Evolutionary conservation across 2,113 vertebrate species (phyloP).

Genomic region (Menidia beryllina): DNA sequence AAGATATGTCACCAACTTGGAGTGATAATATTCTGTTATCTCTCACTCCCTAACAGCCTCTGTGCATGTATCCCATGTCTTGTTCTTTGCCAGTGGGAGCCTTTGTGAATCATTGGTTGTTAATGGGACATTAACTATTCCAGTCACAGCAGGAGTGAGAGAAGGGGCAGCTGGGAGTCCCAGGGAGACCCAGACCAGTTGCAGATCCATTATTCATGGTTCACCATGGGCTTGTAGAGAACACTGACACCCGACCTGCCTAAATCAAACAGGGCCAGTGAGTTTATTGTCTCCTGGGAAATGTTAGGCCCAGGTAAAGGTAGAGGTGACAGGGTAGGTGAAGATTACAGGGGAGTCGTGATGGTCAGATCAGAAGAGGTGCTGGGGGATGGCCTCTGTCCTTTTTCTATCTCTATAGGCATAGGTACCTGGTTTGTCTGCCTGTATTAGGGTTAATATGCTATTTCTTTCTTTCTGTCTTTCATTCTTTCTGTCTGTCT

Average conservation of each 20-base stretch:
- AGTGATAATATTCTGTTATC: not conserved
- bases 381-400: slow-evolving; percentile 13
- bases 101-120: slow-evolving; percentile 82
- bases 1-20: not conserved
- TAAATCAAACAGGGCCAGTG: slow-evolving; percentile 81
- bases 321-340: slow-evolving; percentile 25
- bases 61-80: slow-evolving; percentile 65
- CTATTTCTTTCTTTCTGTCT: not conserved
- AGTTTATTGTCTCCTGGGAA: slow-evolving; percentile 70
- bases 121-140: slow-evolving; percentile 85
- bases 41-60: slow-evolving; percentile 30
- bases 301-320: slow-evolving; percentile 59
- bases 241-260: slow-evolving; percentile 79
- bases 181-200: slow-evolving; percentile 70
- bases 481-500: not conserved
- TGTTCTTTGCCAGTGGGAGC: slow-evolving; percentile 40
- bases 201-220: slow-evolving; percentile 85
- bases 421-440: not conserved
- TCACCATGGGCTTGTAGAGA: slow-evolving; percentile 81
- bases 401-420: slow-evolving; percentile 33
- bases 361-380: slow-evolving; percentile 40
- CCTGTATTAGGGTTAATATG: not conserved
- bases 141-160: slow-evolving; percentile 70
- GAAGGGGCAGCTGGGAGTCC: slow-evolving; percentile 73
- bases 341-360: not conserved